These are phyloP conservation scores for Therioaphis trifolii DNA, from an alignment of 2,888 invertebrate species.

Conservation along the genomic window DNA sequence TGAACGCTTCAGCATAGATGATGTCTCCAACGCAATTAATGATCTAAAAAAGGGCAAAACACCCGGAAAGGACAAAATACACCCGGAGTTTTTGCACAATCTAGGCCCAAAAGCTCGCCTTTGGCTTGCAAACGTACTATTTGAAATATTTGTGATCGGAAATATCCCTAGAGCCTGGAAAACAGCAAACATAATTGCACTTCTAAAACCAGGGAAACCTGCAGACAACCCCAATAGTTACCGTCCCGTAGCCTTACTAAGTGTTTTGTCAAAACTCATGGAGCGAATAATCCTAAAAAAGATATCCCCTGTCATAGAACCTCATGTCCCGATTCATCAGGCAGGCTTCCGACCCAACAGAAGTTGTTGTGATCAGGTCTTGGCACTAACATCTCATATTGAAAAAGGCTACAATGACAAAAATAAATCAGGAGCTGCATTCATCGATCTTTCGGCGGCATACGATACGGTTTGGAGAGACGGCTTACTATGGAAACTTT, in stretches of 20 bases:
- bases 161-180: constrained; percentile 15
- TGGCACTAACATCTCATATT: too few species aligned
- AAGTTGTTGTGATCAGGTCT: too few species aligned
- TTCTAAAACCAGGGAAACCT: constrained; percentile 1
- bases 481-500: constrained; percentile 15
- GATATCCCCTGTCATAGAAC: neutral
- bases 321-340: constrained; percentile 4
- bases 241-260: too few species aligned
- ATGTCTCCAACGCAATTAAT: constrained; percentile 11
- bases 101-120: constrained; percentile 7
- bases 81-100: neutral
- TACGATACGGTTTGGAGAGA: constrained; percentile 25
- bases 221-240: neutral
- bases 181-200: neutral
- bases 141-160: neutral
- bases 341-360: constrained; percentile 61
- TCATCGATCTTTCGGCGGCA: neutral
- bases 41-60: constrained; percentile 8
- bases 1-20: neutral
- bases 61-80: too few species aligned
- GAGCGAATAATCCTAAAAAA: neutral
- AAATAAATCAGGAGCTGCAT: neutral
- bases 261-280: too few species aligned
- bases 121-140: neutral
- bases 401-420: constrained; percentile 25